phyloP scores from a whole-genome alignment of 2,113 vertebrate species.

The Sinocyclocheilus maitianheensis region DNA sequence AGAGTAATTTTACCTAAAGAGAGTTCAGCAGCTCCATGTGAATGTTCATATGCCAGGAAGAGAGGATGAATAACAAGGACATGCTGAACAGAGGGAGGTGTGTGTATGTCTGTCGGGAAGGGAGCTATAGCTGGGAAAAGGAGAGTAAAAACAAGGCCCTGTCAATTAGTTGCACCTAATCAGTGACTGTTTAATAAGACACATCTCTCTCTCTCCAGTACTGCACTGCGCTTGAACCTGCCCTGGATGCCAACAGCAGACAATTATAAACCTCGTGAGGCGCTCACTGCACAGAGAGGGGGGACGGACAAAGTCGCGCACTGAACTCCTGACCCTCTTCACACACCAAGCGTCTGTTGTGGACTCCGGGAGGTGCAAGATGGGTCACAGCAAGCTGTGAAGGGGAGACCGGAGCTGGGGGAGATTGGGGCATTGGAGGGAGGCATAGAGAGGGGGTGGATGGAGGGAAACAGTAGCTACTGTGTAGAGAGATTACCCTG shows the following conservation, averaged over 20 bases:
- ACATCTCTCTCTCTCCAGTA: slow-evolving; percentile 72
- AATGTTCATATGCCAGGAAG: background rate
- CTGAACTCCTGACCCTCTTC: slow-evolving; percentile 83
- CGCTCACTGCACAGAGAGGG: slow-evolving; percentile 62
- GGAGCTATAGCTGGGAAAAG: slow-evolving; percentile 31
- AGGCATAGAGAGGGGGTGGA: slow-evolving; percentile 30
- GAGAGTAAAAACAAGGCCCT: slow-evolving; percentile 65
- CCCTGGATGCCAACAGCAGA: slow-evolving; percentile 76
- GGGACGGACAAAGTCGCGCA: slow-evolving; percentile 57
- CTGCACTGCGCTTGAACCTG: slow-evolving; percentile 81
- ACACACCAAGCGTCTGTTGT: slow-evolving; percentile 80
- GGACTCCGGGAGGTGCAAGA: slow-evolving; percentile 78
- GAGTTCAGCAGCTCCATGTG: background rate
- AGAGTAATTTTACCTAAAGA: background rate
- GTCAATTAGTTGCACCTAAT: slow-evolving; percentile 80
- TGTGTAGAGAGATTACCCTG: slow-evolving; percentile 57
- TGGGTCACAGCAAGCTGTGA: slow-evolving; percentile 77
- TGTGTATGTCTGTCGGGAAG: background rate
- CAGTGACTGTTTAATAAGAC: slow-evolving; percentile 76
- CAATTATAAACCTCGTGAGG: slow-evolving; percentile 76
- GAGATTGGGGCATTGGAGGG: background rate
- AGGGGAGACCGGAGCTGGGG: slow-evolving; percentile 56
- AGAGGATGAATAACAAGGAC: background rate
- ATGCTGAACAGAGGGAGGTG: background rate
- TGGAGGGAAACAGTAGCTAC: slow-evolving; percentile 52